These are phyloP conservation scores for Neria commutata DNA, from an alignment of 2,888 invertebrate species.

Conservation along the genomic window DNA sequence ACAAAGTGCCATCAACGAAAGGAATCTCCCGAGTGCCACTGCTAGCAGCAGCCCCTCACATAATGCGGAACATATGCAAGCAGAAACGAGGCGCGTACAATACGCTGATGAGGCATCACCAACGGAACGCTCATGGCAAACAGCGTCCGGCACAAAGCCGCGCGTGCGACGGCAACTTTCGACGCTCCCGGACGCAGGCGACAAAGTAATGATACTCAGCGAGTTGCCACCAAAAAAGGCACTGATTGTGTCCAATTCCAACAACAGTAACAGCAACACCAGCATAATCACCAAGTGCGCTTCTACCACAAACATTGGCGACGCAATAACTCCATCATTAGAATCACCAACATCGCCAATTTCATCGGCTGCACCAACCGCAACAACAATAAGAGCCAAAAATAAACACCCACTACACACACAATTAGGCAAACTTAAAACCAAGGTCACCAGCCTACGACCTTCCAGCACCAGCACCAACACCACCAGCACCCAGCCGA, in stretches of 20 bases:
- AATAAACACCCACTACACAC: too few species aligned
- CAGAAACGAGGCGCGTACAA: conserved; percentile 22
- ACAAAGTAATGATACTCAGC: conserved; percentile 56
- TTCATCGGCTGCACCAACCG: neutral
- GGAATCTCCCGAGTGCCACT: neutral
- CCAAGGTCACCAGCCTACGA: too few species aligned
- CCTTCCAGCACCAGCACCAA: conserved; percentile 8
- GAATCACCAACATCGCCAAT: neutral
- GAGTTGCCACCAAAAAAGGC: conserved; percentile 29
- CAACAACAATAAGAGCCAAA: too few species aligned
- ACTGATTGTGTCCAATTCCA: conserved; percentile 5
- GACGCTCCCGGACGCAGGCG: conserved; percentile 42
- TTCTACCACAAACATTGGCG: neutral
- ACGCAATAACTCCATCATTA: too few species aligned
- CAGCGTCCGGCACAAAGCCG: neutral
- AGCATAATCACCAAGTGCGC: conserved; percentile 1
- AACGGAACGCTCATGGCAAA: neutral
- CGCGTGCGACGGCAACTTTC: conserved; percentile 44
- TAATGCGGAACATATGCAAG: conserved; percentile 9
- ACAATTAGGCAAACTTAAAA: too few species aligned
- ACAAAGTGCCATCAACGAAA: neutral
- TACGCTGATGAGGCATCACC: conserved; percentile 4
- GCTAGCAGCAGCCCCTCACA: neutral
- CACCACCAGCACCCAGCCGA: neutral
- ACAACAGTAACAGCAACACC: conserved; percentile 4